These are phyloP conservation scores for Sialia sialis DNA, from an alignment of 2,113 vertebrate species.

Conservation along the genomic window DNA sequence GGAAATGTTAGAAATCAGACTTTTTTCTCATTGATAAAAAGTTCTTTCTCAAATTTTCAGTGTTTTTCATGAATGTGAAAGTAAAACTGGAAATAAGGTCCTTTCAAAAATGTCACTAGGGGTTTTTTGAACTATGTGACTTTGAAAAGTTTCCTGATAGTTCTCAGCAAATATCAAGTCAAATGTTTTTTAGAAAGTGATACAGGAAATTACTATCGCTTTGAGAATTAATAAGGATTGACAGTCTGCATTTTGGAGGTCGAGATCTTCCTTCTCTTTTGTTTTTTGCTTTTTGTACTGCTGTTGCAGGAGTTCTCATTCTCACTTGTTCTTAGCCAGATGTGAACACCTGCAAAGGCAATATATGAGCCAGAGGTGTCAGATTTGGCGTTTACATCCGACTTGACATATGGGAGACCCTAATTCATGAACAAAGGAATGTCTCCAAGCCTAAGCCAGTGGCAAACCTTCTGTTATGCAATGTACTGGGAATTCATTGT, in stretches of 20 bases:
- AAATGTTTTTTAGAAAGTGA: slow-evolving; percentile 8
- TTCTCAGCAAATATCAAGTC: slow-evolving; percentile 20
- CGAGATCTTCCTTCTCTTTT: not conserved
- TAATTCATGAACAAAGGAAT: slow-evolving; percentile 33
- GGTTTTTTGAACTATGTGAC: not conserved
- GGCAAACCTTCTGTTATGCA: slow-evolving; percentile 32
- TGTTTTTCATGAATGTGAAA: not conserved
- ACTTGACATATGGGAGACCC: slow-evolving; percentile 51
- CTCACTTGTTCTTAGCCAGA: slow-evolving; percentile 61
- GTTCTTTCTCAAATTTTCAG: not conserved
- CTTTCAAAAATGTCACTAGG: not conserved
- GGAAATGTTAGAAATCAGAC: not conserved
- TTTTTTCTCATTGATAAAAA: not conserved
- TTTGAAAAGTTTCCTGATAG: not conserved
- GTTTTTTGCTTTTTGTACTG: slow-evolving; percentile 34
- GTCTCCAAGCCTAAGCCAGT: slow-evolving; percentile 36
- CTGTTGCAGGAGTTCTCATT: slow-evolving; percentile 55
- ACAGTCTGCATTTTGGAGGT: not conserved
- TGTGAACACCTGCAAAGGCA: slow-evolving; percentile 61
- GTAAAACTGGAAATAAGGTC: not conserved
- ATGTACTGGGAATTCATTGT: slow-evolving; percentile 10
- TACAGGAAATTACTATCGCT: slow-evolving; percentile 33
- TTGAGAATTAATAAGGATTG: slow-evolving; percentile 33
- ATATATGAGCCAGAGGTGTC: slow-evolving; percentile 58
- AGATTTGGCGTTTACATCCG: slow-evolving; percentile 42